Evolutionary conservation across 1,140 invertebrate species (phyloP).

Genomic region (Zeugodacus cucurbitae): DNA sequence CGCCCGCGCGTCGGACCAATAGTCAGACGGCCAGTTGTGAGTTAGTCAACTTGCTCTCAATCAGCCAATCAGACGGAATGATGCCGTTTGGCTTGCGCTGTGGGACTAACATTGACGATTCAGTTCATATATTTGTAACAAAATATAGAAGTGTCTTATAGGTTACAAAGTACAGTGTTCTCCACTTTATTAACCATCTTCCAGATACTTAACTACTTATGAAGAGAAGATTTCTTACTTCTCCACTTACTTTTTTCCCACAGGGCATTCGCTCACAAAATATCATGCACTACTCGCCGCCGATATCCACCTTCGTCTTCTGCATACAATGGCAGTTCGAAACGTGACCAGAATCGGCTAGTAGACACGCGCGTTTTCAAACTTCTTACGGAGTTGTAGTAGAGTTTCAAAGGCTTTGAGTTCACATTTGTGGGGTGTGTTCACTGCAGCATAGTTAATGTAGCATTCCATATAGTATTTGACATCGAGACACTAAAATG

Average conservation of each 20-base stretch:
- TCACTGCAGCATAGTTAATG: not conserved
- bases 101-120: not conserved
- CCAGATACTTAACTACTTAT: no score
- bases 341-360: not conserved
- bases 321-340: not conserved
- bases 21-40: not conserved
- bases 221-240: no score
- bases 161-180: no score
- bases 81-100: not conserved
- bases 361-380: not conserved
- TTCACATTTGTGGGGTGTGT: not conserved
- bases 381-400: not conserved
- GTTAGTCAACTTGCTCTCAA: not conserved
- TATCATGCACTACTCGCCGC: not conserved
- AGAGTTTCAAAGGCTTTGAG: not conserved
- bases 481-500: not conserved
- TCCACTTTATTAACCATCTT: no score
- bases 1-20: not conserved
- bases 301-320: not conserved
- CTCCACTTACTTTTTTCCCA: not conserved
- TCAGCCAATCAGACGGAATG: not conserved
- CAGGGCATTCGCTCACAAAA: not conserved
- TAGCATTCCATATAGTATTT: not conserved
- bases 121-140: no score
- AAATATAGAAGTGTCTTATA: no score